Percentiles rank a stretch among this genome's conserved stretches.
These are phyloP conservation scores for Lepidurus apus DNA, from an alignment of 1,140 invertebrate species.

Conservation along the genomic window DNA sequence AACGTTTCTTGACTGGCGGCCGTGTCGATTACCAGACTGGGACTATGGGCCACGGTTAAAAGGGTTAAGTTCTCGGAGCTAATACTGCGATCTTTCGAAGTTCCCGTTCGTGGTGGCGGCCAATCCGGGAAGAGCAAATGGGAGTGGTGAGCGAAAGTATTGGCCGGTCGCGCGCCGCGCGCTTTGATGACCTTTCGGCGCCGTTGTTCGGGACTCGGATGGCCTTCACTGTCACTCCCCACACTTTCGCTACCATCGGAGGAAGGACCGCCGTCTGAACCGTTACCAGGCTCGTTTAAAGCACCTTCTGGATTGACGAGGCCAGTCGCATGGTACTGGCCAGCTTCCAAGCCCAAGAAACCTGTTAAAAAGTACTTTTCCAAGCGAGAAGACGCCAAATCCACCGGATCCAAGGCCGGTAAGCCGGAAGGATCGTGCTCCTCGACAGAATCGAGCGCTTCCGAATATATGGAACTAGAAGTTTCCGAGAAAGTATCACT, in stretches of 20 bases:
- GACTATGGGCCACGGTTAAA: too few species aligned
- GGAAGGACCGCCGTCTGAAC: slow-evolving; percentile 24
- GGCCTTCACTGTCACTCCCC: slow-evolving; percentile 74
- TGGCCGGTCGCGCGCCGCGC: slow-evolving; percentile 49
- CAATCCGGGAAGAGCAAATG: slow-evolving; percentile 3
- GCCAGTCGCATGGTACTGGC: too few species aligned
- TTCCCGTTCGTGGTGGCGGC: background rate
- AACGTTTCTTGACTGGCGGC: slow-evolving; percentile 44
- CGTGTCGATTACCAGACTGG: background rate
- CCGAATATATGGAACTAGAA: slow-evolving; percentile 73
- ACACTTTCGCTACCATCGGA: slow-evolving; percentile 76
- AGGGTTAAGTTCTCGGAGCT: too few species aligned
- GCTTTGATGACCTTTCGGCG: slow-evolving; percentile 70
- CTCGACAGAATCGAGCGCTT: slow-evolving; percentile 65
- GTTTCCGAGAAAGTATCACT: slow-evolving; percentile 73
- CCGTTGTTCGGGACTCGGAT: slow-evolving; percentile 76
- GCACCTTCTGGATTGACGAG: slow-evolving; percentile 6
- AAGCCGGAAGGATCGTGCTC: slow-evolving; percentile 55
- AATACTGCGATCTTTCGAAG: background rate
- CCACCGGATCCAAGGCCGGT: slow-evolving; percentile 53
- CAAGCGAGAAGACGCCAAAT: slow-evolving; percentile 71
- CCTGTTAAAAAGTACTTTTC: slow-evolving; percentile 86
- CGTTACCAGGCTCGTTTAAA: slow-evolving; percentile 11
- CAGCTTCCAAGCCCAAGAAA: slow-evolving; percentile 66
- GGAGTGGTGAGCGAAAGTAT: slow-evolving; percentile 2